A percentile compares a stretch with the other conserved stretches of the same genome.
phyloP scores from a whole-genome alignment of 2,797 vertebrate genomes.

The Gadopsis bispinosus region DNA sequence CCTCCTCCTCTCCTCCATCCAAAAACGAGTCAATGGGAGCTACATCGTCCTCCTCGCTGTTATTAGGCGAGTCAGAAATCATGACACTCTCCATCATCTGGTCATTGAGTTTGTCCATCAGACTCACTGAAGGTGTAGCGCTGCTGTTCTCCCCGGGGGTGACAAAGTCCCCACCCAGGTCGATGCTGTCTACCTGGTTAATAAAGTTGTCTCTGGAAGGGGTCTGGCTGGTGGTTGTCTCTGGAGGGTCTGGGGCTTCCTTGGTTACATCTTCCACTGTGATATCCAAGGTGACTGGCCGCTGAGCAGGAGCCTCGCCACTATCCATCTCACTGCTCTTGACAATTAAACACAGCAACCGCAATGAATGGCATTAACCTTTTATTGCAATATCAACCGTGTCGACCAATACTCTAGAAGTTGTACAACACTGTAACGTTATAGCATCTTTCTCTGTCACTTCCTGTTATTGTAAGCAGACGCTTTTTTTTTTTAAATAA shows the following conservation, averaged over 20 bases:
- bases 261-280: constrained; percentile 64
- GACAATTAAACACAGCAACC: constrained; percentile 22
- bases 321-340: constrained; percentile 79
- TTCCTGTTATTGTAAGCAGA: constrained; percentile 28
- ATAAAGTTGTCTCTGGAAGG: constrained; percentile 73
- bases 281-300: constrained; percentile 83
- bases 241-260: constrained; percentile 35
- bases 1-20: constrained; percentile 69
- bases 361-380: background rate
- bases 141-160: constrained; percentile 89
- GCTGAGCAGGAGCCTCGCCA: constrained; percentile 77
- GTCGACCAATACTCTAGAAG: background rate
- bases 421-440: background rate
- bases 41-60: constrained; percentile 94
- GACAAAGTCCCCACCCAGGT: constrained; percentile 88
- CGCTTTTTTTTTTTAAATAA: background rate
- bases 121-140: constrained; percentile 84
- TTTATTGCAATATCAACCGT: background rate
- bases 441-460: background rate
- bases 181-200: constrained; percentile 92
- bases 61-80: constrained; percentile 96
- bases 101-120: constrained; percentile 92
- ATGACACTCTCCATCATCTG: constrained; percentile 99
- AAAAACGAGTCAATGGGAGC: constrained; percentile 89
- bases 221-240: constrained; percentile 32